These are phyloP conservation scores for Spodoptera litura DNA, from an alignment of 1,140 invertebrate genomes.

Conservation along the genomic window DNA sequence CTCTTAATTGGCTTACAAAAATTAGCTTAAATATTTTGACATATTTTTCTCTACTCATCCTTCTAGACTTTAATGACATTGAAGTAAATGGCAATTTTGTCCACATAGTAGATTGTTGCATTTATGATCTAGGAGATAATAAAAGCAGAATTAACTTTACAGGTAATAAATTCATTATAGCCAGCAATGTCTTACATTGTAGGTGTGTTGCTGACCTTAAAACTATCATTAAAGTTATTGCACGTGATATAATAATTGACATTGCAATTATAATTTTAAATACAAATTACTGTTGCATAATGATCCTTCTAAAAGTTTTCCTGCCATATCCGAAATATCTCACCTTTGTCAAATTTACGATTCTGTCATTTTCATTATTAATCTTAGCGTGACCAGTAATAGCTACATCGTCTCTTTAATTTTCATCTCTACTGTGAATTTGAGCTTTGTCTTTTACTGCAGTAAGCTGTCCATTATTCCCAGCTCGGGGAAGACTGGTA, in stretches of 20 bases:
- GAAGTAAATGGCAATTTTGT: background rate
- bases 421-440: background rate
- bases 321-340: background rate
- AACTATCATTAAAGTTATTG: slow-evolving; percentile 14
- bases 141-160: slow-evolving; percentile 21
- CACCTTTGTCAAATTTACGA: background rate
- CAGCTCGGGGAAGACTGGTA: background rate
- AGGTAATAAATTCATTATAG: slow-evolving; percentile 33
- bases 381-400: background rate
- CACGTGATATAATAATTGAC: slow-evolving; percentile 27
- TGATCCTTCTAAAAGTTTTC: background rate
- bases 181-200: slow-evolving; percentile 34
- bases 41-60: background rate
- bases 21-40: slow-evolving; percentile 1
- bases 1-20: slow-evolving; percentile 36
- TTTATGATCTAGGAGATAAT: slow-evolving; percentile 37
- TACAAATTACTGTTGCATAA: background rate
- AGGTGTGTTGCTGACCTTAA: slow-evolving; percentile 10
- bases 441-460: background rate
- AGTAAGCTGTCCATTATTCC: background rate
- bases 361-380: background rate
- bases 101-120: slow-evolving; percentile 22
- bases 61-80: background rate
- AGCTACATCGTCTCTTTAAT: background rate
- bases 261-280: background rate